phyloP scores from a whole-genome alignment of 2,113 vertebrate genomes.

The Lutjanus erythropterus region DNA sequence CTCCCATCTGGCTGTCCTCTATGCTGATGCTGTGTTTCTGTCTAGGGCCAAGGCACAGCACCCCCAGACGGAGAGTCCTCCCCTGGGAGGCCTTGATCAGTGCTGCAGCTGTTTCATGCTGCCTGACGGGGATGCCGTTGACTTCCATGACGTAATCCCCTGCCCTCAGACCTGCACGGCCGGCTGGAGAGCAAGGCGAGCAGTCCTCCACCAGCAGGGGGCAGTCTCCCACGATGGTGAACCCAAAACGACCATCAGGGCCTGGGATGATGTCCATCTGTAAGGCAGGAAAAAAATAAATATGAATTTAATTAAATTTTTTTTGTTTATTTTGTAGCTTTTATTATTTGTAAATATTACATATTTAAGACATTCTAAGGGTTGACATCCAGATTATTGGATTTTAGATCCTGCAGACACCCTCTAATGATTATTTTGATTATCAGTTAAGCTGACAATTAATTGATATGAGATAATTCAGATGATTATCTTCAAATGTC shows the following conservation, averaged over 20 bases:
- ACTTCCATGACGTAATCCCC: conserved; percentile 92
- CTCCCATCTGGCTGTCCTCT: conserved; percentile 72
- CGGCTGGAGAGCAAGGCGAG: conserved; percentile 86
- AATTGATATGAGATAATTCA: no score
- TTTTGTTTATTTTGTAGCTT: no score
- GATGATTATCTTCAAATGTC: no score
- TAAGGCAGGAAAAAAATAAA: background rate
- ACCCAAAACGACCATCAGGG: conserved; percentile 84
- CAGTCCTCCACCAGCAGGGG: conserved; percentile 89
- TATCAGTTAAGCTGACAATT: no score
- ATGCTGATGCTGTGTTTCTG: conserved; percentile 76
- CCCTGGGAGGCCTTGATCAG: conserved; percentile 87
- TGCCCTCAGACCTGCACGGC: conserved; percentile 84
- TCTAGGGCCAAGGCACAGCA: conserved; percentile 85
- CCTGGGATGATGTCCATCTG: conserved; percentile 85
- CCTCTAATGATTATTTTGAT: no score
- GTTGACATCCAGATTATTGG: no score
- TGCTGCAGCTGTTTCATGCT: conserved; percentile 79
- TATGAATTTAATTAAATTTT: no score
- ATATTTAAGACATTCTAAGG: no score
- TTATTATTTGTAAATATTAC: no score
- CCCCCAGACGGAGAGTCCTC: conserved; percentile 84
- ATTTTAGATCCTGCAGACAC: no score
- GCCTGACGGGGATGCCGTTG: conserved; percentile 85
- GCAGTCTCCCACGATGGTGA: conserved; percentile 85